A percentile compares a stretch with the other conserved stretches of the same genome.
phyloP scores from a whole-genome alignment of 2,113 vertebrate species.

The Oreocharis arfaki region DNA sequence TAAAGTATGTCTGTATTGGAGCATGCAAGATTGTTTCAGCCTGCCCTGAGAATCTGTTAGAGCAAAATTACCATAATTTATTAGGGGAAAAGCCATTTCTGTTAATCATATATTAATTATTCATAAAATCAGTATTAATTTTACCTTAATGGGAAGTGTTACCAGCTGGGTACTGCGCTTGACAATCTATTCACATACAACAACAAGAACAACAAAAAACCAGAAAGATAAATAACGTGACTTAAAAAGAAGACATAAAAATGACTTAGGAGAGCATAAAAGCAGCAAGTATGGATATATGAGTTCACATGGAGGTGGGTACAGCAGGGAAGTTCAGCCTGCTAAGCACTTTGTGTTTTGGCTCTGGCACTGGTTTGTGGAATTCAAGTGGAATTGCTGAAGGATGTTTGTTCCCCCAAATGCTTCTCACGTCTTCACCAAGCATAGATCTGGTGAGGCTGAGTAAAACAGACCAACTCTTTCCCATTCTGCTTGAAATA shows the following conservation, averaged over 20 bases:
- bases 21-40: background rate
- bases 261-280: conserved; percentile 57
- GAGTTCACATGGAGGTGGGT: background rate
- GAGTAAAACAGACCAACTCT: background rate
- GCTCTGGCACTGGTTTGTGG: conserved; percentile 31
- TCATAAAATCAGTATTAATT: conserved; percentile 66
- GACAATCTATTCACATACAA: background rate
- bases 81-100: conserved; percentile 43
- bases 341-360: conserved; percentile 1
- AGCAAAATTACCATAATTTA: conserved; percentile 53
- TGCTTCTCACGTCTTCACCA: conserved; percentile 26
- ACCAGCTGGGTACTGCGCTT: conserved; percentile 11
- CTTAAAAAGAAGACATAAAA: conserved; percentile 52
- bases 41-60: background rate
- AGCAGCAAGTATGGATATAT: background rate
- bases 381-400: conserved; percentile 51
- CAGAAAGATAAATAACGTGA: background rate
- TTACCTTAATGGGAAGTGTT: conserved; percentile 48
- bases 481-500: background rate
- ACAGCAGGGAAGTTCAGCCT: background rate
- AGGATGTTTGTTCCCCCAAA: conserved; percentile 9
- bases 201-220: background rate
- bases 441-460: background rate
- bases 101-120: conserved; percentile 67
- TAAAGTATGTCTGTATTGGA: background rate